Percentiles rank a stretch among this genome's conserved stretches.
phyloP scores from a whole-genome alignment of 2,888 invertebrate genomes.

The Hydrotaea cyrtoneurina region DNA sequence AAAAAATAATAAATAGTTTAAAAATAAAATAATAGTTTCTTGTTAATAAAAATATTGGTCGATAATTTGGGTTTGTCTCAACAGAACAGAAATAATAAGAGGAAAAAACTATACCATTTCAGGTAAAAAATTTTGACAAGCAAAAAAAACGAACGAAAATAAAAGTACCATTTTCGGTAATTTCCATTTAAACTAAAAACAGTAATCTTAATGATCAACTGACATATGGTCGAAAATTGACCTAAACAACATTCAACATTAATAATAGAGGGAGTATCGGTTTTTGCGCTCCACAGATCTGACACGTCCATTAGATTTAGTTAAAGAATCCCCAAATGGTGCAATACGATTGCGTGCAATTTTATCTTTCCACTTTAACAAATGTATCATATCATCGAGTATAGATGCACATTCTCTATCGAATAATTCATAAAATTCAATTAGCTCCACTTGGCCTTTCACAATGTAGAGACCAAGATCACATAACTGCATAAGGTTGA shows the following conservation, averaged over 20 bases:
- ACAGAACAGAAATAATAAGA: not conserved
- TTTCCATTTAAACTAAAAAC: too few relatives aligned
- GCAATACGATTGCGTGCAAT: slow-evolving; percentile 46
- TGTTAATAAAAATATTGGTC: too few relatives aligned
- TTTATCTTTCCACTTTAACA: slow-evolving; percentile 62
- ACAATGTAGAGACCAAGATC: slow-evolving; percentile 63
- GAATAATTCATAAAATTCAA: slow-evolving; percentile 61
- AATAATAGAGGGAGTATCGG: not conserved
- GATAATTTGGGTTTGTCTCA: too few relatives aligned
- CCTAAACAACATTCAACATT: not conserved
- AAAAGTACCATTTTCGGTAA: not conserved
- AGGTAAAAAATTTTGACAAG: not conserved
- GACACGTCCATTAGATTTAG: not conserved
- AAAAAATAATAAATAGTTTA: too few relatives aligned
- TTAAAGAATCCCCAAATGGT: slow-evolving; percentile 7
- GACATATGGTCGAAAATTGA: too few relatives aligned
- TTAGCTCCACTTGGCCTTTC: slow-evolving; percentile 53
- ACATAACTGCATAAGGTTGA: slow-evolving; percentile 57
- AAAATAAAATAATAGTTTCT: too few relatives aligned
- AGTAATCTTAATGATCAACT: too few relatives aligned
- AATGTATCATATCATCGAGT: slow-evolving; percentile 54
- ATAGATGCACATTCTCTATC: slow-evolving; percentile 53
- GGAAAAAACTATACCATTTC: not conserved
- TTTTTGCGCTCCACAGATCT: not conserved
- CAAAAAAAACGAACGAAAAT: not conserved